A percentile compares a stretch with the other conserved stretches of the same genome.
These are phyloP conservation scores for Hydrolagus affinis DNA, from an alignment of 2,113 vertebrate genomes.

Conservation along the genomic window DNA sequence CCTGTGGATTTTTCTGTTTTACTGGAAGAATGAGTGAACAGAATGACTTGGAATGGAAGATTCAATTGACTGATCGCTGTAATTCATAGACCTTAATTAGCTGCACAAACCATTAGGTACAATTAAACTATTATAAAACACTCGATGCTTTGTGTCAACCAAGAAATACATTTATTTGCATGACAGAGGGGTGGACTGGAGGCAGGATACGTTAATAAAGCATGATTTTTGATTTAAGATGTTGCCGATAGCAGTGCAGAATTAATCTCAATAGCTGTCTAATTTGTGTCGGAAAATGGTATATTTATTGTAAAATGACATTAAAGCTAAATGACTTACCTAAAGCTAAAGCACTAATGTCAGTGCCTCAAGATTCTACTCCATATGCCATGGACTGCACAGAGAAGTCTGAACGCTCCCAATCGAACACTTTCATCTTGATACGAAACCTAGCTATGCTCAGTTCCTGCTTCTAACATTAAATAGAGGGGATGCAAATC, in stretches of 20 bases:
- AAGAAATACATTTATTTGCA: constrained; percentile 70
- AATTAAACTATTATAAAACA: constrained; percentile 99
- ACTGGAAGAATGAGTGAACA: constrained; percentile 57
- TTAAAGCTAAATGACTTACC: constrained; percentile 73
- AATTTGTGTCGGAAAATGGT: constrained; percentile 73
- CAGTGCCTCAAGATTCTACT: constrained; percentile 55
- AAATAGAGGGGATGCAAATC: constrained; percentile 55
- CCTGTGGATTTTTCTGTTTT: constrained; percentile 45
- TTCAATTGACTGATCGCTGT: constrained; percentile 97
- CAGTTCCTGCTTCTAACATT: constrained; percentile 54
- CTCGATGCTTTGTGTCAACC: constrained; percentile 78
- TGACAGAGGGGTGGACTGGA: constrained; percentile 43
- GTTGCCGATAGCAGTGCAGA: constrained; percentile 69
- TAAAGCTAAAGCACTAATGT: constrained; percentile 66
- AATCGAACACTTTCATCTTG: constrained; percentile 48
- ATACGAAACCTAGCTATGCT: constrained; percentile 51
- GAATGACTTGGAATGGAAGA: constrained; percentile 70
- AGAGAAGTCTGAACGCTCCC: constrained; percentile 50
- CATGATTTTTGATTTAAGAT: constrained; percentile 76
- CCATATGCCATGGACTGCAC: constrained; percentile 53
- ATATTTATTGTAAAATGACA: constrained; percentile 78
- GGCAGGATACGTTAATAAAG: constrained; percentile 62
- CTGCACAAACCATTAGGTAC: constrained; percentile 99
- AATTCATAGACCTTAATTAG: constrained; percentile 99
- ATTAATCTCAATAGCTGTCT: constrained; percentile 81